A percentile compares a stretch with the other conserved stretches of the same genome.
phyloP scores from a whole-genome alignment of 2,888 invertebrate genomes.

The Kuschelorhynchus macadamiae region DNA sequence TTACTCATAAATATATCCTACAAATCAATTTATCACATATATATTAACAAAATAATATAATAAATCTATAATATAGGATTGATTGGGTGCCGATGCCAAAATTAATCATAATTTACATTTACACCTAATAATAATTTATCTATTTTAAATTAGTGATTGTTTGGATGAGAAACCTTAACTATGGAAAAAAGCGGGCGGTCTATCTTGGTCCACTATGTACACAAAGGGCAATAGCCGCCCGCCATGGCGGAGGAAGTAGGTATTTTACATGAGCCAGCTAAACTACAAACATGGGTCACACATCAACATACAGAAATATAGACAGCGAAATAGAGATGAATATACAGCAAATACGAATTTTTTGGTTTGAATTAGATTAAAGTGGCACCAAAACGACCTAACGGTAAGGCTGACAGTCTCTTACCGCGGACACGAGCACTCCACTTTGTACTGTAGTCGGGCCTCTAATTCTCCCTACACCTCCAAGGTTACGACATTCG shows the following conservation, averaged over 20 bases:
- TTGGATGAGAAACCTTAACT: slow-evolving; percentile 70
- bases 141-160: slow-evolving; percentile 71
- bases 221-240: slow-evolving; percentile 60
- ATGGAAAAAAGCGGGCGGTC: slow-evolving; percentile 56
- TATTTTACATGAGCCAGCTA: slow-evolving; percentile 59
- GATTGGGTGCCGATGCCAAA: slow-evolving; percentile 67
- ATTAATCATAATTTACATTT: slow-evolving; percentile 63
- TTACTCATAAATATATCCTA: slow-evolving; percentile 68
- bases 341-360: slow-evolving; percentile 67
- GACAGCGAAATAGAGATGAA: slow-evolving; percentile 60
- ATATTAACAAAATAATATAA: slow-evolving; percentile 63
- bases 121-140: slow-evolving; percentile 52
- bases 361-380: slow-evolving; percentile 70
- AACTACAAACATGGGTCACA: slow-evolving; percentile 58
- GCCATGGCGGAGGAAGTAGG: slow-evolving; percentile 66
- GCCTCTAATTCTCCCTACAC: slow-evolving; percentile 58
- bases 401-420: slow-evolving; percentile 45
- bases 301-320: slow-evolving; percentile 61
- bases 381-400: slow-evolving; percentile 65
- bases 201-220: slow-evolving; percentile 69
- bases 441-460: slow-evolving; percentile 64
- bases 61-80: slow-evolving; percentile 68
- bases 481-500: slow-evolving; percentile 68
- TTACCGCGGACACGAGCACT: slow-evolving; percentile 57
- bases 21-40: slow-evolving; percentile 70